Conservation (phyloP, 2,888 invertebrate genomes). For the Phalera bucephala region DNA sequence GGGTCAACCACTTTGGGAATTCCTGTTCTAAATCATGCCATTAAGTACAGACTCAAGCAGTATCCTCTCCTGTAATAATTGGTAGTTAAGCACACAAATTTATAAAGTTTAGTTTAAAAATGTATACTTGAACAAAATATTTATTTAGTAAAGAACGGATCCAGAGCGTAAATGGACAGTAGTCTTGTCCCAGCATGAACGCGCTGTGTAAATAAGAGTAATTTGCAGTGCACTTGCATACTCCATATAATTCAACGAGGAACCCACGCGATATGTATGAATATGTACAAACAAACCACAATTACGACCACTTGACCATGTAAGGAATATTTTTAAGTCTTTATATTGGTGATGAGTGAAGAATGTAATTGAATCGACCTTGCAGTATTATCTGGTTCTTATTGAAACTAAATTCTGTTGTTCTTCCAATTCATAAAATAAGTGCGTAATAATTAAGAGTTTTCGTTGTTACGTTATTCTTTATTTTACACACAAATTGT, state of each 20-base stretch:
- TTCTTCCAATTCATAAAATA: too few species aligned
- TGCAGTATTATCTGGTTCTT: slow-evolving; percentile 15
- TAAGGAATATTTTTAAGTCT: slow-evolving; percentile 23
- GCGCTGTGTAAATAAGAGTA: slow-evolving; percentile 47
- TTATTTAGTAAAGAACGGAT: slow-evolving; percentile 14
- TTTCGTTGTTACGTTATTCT: too few species aligned
- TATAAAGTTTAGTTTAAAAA: too few species aligned
- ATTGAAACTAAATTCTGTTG: too few species aligned
- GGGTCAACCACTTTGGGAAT: too few species aligned
- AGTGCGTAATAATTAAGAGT: neutral
- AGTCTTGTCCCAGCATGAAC: slow-evolving; percentile 25
- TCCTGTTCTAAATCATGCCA: too few species aligned
- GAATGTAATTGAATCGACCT: slow-evolving; percentile 27
- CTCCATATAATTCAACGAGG: slow-evolving; percentile 43
- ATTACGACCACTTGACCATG: slow-evolving; percentile 39
- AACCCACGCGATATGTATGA: slow-evolving; percentile 40
- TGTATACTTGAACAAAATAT: too few species aligned
- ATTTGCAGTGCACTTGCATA: slow-evolving; percentile 45
- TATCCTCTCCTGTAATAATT: too few species aligned
- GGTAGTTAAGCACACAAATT: too few species aligned
- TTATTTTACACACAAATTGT: too few species aligned
- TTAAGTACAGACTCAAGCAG: too few species aligned
- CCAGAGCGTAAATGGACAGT: slow-evolving; percentile 29
- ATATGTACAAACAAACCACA: slow-evolving; percentile 34
- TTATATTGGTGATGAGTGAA: slow-evolving; percentile 20